Percentiles rank a stretch among this genome's conserved stretches.
Evolutionary conservation across 1,140 invertebrate species (phyloP).

Genomic region (Drosophila triauraria): DNA sequence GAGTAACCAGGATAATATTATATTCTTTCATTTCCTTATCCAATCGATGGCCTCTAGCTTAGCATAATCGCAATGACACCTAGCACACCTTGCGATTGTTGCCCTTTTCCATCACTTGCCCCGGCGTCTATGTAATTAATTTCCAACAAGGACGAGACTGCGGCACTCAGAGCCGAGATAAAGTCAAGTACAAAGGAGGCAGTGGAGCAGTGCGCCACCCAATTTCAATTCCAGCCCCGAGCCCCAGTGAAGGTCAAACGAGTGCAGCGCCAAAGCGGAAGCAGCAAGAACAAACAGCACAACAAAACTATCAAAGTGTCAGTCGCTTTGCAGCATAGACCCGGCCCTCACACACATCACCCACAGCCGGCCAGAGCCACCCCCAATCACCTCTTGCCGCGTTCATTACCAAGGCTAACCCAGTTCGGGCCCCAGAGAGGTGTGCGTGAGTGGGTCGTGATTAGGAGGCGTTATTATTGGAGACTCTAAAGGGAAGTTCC

Average conservation of each 20-base stretch:
- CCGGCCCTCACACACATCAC: slow-evolving; percentile 12
- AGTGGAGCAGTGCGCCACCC: slow-evolving; percentile 46
- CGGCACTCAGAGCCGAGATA: slow-evolving; percentile 24
- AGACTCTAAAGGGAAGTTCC: no score
- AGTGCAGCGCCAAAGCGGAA: slow-evolving; percentile 60
- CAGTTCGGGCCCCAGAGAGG: slow-evolving; percentile 28
- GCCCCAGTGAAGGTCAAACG: slow-evolving; percentile 70
- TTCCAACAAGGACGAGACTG: slow-evolving; percentile 65
- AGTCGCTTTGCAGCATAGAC: slow-evolving; percentile 63
- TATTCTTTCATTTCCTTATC: background rate
- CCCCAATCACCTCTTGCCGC: slow-evolving; percentile 19
- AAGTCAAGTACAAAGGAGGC: slow-evolving; percentile 69
- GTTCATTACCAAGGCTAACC: slow-evolving; percentile 68
- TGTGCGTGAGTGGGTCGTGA: slow-evolving; percentile 25
- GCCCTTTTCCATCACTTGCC: background rate
- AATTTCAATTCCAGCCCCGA: slow-evolving; percentile 8
- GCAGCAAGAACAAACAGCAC: slow-evolving; percentile 51
- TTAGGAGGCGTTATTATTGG: no score
- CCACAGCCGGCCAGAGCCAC: background rate
- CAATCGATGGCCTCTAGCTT: background rate
- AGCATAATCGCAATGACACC: background rate
- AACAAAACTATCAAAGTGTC: slow-evolving; percentile 66
- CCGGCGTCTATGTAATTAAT: slow-evolving; percentile 64
- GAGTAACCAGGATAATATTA: background rate
- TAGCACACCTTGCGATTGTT: slow-evolving; percentile 9